Evolutionary conservation across 2,888 invertebrate genomes (phyloP).

Genomic region (Tetragonisca angustula): DNA sequence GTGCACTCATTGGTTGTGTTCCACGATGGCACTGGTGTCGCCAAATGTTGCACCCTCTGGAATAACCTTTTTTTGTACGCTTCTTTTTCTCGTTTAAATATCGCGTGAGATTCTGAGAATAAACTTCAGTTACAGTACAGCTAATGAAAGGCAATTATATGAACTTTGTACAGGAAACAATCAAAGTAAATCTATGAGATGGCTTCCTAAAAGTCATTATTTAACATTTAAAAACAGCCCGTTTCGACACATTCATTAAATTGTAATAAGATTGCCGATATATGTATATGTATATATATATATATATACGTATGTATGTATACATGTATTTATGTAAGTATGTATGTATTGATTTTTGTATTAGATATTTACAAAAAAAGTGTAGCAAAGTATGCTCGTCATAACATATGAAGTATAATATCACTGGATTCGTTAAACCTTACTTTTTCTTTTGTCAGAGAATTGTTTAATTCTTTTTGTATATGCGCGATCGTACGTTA

Average conservation of each 20-base stretch:
- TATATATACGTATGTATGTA: slow-evolving; percentile 18
- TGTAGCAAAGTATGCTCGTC: slow-evolving; percentile 60
- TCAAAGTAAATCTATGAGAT: background rate
- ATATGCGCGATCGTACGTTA: slow-evolving; percentile 35
- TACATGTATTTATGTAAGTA: slow-evolving; percentile 21
- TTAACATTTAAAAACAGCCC: slow-evolving; percentile 16
- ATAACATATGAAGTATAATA: slow-evolving; percentile 56
- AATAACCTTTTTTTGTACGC: slow-evolving; percentile 17
- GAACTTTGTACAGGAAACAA: slow-evolving; percentile 13
- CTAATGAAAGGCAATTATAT: slow-evolving; percentile 7
- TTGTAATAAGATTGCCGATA: slow-evolving; percentile 30
- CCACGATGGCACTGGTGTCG: background rate
- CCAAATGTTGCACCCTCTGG: background rate
- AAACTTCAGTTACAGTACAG: background rate
- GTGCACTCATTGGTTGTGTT: slow-evolving; percentile 16
- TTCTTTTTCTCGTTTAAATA: background rate
- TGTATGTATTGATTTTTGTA: slow-evolving; percentile 36
- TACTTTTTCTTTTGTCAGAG: slow-evolving; percentile 15
- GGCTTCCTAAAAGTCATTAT: background rate
- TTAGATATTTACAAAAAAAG: slow-evolving; percentile 64
- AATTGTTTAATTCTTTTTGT: slow-evolving; percentile 32
- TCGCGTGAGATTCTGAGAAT: background rate
- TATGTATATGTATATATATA: slow-evolving; percentile 17
- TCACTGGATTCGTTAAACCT: slow-evolving; percentile 52
- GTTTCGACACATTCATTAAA: slow-evolving; percentile 32